Evolutionary conservation across 2,113 vertebrate species (phyloP), one percentile per base, ranked within the genome.

Genomic region (Malurus elegans): DNA sequence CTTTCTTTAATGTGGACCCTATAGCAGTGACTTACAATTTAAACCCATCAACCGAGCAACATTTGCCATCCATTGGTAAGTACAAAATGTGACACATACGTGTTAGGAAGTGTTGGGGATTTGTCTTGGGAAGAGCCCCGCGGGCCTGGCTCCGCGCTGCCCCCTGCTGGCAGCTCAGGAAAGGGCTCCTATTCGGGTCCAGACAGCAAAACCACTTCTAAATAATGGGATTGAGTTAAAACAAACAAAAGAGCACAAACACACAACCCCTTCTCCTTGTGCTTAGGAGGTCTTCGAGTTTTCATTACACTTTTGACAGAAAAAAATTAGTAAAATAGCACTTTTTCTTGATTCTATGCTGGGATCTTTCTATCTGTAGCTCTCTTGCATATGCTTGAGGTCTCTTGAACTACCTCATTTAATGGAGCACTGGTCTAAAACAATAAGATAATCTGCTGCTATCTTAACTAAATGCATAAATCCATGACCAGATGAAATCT

Each of bases 1-100:
- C 98, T 94, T 99, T 98, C 97, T 98, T 99, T 95, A 98, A 90
- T 32, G 97, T 99, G 76, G 98, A 99, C 44, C 91, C 98, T 6
- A 79, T 98, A 89, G 90, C 98, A 67, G 95, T 98, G 97, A 98
- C 99, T 70, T 98, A 98, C 75, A 98, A 96, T 71, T 96, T 98
- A 95, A 98, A 97, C 76, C 40, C 98, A 4, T 44, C 95, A 8
- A 14, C 89, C 2, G 97, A 96, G 80, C 96, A 95, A 20, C 97
- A 50, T 60, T 94, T 97, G 7, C 66, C 96, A 5, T 47, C 95
- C 57, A 4, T 93, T 0, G 98, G 98, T 98, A 85, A 18, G 98
- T 97, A 20, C 17, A 1, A 40, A 13, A 56, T 4, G 6, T 36
- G 51, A n/a, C 44, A 2, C 26, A 2, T 5, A 3, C 1, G 3